A percentile compares a stretch with the other conserved stretches of the same genome.
Evolutionary conservation across 1,140 invertebrate species (phyloP).

Genomic region (Glossosoma conforme): DNA sequence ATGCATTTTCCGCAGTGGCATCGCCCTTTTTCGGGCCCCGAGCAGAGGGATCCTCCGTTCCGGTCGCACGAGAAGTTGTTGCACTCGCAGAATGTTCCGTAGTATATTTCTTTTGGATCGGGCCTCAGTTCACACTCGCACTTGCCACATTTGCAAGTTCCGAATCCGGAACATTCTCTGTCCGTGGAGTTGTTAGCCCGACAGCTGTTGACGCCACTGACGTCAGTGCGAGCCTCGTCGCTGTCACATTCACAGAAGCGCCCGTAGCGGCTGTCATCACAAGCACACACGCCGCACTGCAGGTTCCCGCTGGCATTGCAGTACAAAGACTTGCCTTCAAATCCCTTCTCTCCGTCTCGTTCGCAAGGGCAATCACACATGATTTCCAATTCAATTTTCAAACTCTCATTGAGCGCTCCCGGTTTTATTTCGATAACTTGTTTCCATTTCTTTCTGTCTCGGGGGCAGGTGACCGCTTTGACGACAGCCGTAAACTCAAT

Average conservation of each 20-base stretch:
- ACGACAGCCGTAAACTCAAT: constrained; percentile 46
- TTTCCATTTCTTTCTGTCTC: constrained; percentile 56
- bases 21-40: constrained; percentile 54
- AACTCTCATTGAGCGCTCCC: constrained; percentile 67
- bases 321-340: constrained; percentile 38
- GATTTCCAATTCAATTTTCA: constrained; percentile 65
- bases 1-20: constrained; percentile 64
- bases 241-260: constrained; percentile 65
- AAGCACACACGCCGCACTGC: constrained; percentile 71
- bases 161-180: constrained; percentile 54
- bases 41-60: constrained; percentile 57
- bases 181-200: constrained; percentile 57
- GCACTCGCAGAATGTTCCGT: constrained; percentile 69
- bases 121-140: constrained; percentile 56
- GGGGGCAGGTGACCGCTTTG: constrained; percentile 52
- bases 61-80: constrained; percentile 68
- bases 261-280: constrained; percentile 59
- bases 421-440: constrained; percentile 69
- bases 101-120: constrained; percentile 43
- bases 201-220: constrained; percentile 48
- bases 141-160: constrained; percentile 59
- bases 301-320: constrained; percentile 52
- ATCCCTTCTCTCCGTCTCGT: constrained; percentile 46
- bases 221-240: constrained; percentile 35
- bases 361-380: constrained; percentile 73